Percentiles rank a stretch among this genome's conserved stretches.
phyloP scores from a whole-genome alignment of 1,140 invertebrate species.

The Microplitis demolitor region DNA sequence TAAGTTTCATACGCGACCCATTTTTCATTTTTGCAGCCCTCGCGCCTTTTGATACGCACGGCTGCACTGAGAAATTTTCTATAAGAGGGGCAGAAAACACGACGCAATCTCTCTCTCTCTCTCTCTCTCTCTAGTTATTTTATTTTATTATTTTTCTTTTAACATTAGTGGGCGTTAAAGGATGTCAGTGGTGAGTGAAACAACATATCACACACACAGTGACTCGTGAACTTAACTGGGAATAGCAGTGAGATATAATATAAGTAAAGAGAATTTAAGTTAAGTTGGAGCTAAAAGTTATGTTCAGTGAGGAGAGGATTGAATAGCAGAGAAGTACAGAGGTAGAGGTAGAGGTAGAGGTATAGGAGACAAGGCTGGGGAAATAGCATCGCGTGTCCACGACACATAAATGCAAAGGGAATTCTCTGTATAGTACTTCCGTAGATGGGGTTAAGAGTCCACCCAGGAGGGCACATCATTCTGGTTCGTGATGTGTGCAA shows the following conservation, averaged over 20 bases:
- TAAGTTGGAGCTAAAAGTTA: no score
- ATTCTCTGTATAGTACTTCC: conserved; percentile 1
- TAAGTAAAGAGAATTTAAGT: no score
- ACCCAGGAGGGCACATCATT: conserved; percentile 6
- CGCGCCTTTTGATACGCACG: conserved; percentile 4
- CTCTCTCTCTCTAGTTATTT: no score
- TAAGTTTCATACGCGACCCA: background rate
- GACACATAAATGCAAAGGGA: background rate
- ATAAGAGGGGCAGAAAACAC: conserved; percentile 4
- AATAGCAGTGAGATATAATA: background rate
- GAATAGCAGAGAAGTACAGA: background rate
- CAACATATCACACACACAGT: background rate
- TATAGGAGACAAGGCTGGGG: no score
- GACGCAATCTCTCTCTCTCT: background rate
- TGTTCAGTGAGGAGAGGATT: background rate
- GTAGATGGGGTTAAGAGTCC: background rate
- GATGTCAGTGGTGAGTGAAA: conserved; percentile 2
- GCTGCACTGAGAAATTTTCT: conserved; percentile 6
- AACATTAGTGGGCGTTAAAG: conserved; percentile 6
- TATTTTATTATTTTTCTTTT: no score
- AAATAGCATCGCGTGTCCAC: conserved; percentile 12
- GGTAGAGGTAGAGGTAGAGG: background rate
- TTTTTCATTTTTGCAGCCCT: conserved; percentile 12
- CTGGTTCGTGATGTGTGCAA: background rate
- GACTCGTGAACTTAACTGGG: background rate